Evolutionary conservation across 2,113 vertebrate species (phyloP).

Genomic region (Trogon melanurus): DNA sequence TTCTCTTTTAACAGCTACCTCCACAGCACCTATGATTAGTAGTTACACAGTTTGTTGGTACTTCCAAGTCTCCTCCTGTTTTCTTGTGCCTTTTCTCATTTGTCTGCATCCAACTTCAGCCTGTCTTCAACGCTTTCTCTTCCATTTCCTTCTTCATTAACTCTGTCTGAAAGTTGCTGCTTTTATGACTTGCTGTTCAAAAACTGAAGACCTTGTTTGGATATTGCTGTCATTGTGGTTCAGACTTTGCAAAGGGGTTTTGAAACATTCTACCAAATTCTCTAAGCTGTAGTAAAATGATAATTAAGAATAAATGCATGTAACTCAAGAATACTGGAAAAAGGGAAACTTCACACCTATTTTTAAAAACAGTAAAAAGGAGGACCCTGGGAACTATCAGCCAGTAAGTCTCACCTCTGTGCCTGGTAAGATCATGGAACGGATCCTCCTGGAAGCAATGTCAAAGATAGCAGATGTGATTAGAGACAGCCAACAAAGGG

Average conservation of each 20-base stretch:
- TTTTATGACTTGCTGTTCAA: not conserved
- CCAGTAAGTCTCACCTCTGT: not conserved
- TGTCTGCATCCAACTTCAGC: not conserved
- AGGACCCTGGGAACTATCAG: not conserved
- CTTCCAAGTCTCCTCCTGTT: not conserved
- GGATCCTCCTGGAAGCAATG: not conserved
- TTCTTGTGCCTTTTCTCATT: not conserved
- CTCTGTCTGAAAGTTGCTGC: not conserved
- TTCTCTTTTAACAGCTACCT: not conserved
- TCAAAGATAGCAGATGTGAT: not conserved
- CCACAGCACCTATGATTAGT: not conserved
- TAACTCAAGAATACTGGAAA: not conserved
- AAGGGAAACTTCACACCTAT: not conserved
- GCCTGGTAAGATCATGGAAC: not conserved
- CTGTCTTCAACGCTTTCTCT: not conserved
- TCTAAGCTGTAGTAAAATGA: not conserved
- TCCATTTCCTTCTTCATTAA: not conserved
- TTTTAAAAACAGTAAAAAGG: not conserved
- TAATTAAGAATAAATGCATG: not conserved
- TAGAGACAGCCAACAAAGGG: not conserved
- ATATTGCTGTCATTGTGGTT: not conserved
- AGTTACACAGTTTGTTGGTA: not conserved
- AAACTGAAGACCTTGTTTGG: not conserved
- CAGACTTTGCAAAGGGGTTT: not conserved
- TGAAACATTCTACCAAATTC: not conserved